Evolutionary conservation across 2,797 vertebrate genomes (phyloP).

Genomic region (Mormyrus proboscirostris): DNA sequence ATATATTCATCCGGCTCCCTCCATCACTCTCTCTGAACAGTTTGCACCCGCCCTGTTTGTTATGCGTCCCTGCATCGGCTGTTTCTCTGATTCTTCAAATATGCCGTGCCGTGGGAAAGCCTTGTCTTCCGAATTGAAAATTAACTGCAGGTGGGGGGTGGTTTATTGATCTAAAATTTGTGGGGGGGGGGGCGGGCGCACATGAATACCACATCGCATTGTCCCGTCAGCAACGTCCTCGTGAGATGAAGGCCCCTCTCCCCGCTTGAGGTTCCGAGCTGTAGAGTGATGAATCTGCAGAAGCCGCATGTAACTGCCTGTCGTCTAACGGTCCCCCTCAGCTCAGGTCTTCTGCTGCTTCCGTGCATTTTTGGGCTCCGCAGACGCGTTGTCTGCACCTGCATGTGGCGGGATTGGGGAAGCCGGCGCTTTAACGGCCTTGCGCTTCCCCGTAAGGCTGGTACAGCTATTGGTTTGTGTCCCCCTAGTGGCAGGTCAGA

Average conservation of each 20-base stretch:
- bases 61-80: background rate
- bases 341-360: background rate
- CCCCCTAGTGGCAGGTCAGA: background rate
- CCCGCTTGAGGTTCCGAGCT: too few relatives aligned
- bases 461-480: background rate
- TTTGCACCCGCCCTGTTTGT: background rate
- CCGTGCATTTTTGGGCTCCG: background rate
- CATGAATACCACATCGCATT: background rate
- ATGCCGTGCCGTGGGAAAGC: background rate
- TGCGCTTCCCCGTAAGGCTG: background rate
- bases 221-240: background rate
- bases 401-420: background rate
- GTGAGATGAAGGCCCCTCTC: background rate
- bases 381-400: background rate
- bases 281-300: background rate
- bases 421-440: background rate
- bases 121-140: background rate
- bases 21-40: background rate
- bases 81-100: background rate
- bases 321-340: background rate
- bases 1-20: background rate
- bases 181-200: too few relatives aligned
- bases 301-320: background rate
- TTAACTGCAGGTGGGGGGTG: background rate
- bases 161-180: background rate